phyloP scores from a whole-genome alignment of 2,113 vertebrate genomes.

The Petroica traversi region DNA sequence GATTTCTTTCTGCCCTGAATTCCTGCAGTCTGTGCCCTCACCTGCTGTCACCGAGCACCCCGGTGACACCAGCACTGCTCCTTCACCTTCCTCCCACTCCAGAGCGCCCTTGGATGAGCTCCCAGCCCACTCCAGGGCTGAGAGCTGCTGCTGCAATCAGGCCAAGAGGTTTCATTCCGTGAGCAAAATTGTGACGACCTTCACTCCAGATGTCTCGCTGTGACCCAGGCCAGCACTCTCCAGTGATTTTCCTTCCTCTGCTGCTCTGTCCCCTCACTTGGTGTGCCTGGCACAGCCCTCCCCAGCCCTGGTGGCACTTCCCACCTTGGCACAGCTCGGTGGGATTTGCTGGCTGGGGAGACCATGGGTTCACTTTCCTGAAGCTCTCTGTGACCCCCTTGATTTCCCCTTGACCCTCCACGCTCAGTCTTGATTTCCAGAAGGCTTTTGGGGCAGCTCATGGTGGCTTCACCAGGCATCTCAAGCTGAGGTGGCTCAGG shows the following conservation, averaged over 20 bases:
- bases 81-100: not conserved
- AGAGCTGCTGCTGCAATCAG: not conserved
- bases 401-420: too few relatives aligned
- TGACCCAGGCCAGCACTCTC: not conserved
- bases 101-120: accelerated
- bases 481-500: not conserved
- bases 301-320: not conserved
- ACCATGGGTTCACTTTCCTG: accelerated
- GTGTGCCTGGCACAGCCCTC: not conserved
- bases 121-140: not conserved
- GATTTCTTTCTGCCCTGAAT: not conserved
- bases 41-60: not conserved
- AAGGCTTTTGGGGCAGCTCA: not conserved
- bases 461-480: not conserved
- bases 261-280: not conserved
- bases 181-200: not conserved
- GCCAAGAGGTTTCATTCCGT: not conserved
- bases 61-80: accelerated
- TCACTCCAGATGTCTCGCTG: accelerated
- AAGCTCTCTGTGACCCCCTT: not conserved
- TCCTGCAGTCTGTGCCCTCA: not conserved
- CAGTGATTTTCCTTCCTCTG: not conserved
- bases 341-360: not conserved
- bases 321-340: not conserved
- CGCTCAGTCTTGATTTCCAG: not conserved